phyloP scores from a whole-genome alignment of 2,797 vertebrate species.

The Hapalemur alaotrensis region DNA sequence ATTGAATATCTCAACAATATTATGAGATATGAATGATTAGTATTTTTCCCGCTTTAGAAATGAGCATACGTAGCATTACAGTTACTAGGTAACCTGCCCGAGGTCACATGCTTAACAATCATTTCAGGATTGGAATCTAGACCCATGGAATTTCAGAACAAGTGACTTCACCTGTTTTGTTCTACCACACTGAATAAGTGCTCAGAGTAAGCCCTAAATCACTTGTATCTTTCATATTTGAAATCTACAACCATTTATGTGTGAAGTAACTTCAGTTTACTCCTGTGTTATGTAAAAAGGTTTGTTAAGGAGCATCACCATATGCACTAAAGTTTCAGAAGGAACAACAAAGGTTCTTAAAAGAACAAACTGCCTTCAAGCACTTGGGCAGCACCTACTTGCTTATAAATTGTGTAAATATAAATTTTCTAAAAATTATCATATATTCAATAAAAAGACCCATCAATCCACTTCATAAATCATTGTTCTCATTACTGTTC shows the following conservation, averaged over 20 bases:
- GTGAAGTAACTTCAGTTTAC: background rate
- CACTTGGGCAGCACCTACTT: background rate
- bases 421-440: conserved; percentile 6
- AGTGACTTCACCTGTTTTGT: background rate
- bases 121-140: background rate
- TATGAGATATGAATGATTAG: background rate
- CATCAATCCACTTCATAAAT: conserved; percentile 26
- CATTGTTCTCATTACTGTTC: background rate
- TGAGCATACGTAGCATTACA: background rate
- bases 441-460: conserved; percentile 8
- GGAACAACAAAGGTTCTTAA: background rate
- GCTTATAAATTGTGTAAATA: conserved; percentile 32
- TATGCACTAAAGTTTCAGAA: background rate
- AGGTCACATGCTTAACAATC: background rate
- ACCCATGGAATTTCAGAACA: background rate
- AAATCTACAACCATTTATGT: background rate
- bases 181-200: background rate
- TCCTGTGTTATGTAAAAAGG: background rate
- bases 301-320: background rate
- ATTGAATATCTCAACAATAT: background rate
- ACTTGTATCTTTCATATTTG: background rate
- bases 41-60: background rate
- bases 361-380: background rate
- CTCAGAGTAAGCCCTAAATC: background rate
- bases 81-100: background rate